Evolutionary conservation across 23 tunicate genomes (phyloP), one percentile per base, ranked within the genome.

Genomic region (Clavelina lepadiformis): DNA sequence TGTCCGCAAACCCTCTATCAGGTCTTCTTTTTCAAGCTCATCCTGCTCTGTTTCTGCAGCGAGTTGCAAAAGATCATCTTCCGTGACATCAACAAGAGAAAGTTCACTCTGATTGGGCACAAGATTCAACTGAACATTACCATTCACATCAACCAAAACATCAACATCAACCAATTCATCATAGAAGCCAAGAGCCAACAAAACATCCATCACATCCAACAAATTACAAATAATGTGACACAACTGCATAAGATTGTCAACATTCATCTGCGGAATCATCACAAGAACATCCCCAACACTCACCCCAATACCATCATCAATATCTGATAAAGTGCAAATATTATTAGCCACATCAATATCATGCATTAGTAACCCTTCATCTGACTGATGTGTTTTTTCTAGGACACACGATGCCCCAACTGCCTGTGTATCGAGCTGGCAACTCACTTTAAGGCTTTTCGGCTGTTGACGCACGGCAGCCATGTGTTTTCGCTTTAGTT

Each of bases 401-500:
- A n/a, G n/a, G n/a, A n/a, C n/a, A n/a, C n/a, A n/a, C n/a, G n/a
- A n/a, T n/a, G n/a, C n/a, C n/a, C n/a, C n/a, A n/a, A n/a, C n/a
- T n/a, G n/a, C n/a, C n/a, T n/a, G n/a, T n/a, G n/a, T n/a, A n/a
- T n/a, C n/a, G n/a, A n/a, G n/a, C n/a, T n/a, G n/a, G n/a, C n/a
- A 56, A 81, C 80, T 68, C 63, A 89, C 97, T 73, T 89, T 89
- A 15, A 89, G 52, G 38, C 81, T 81, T 52, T 89, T 89, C 19
- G 97, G 97, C 64, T 81, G 89, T 51, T 89, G 97, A 22, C 97
- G 55, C 35, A 89, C 75, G 2, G 97, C 97, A 2, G 80, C 67
- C 21, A 71, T 24, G 32, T 89, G 97, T 63, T 89, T 89, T 46
- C 97, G 53, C 28, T 89, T 89, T 56, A 89, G 35, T 38, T 89